Evolutionary conservation across 1,140 invertebrate genomes (phyloP).

Genomic region (Monomorium pharaonis): DNA sequence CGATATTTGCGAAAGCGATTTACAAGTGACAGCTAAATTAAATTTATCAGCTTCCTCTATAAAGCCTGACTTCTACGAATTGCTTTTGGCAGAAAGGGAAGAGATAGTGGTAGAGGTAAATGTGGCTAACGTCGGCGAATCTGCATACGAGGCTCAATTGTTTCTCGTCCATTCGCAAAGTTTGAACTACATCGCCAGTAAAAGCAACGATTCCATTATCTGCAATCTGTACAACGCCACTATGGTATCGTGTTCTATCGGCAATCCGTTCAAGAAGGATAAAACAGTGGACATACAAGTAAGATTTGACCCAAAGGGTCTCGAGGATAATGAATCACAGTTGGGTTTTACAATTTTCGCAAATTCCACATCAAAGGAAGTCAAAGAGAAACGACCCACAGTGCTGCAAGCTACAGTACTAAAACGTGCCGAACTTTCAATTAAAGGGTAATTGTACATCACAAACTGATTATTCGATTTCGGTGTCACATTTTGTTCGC

Average conservation of each 20-base stretch:
- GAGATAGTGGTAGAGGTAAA: slow-evolving; percentile 92
- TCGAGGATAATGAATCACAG: slow-evolving; percentile 89
- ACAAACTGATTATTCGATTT: background rate
- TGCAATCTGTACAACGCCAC: slow-evolving; percentile 91
- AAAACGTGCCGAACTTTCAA: slow-evolving; percentile 92
- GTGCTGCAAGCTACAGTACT: slow-evolving; percentile 89
- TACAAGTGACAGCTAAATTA: slow-evolving; percentile 89
- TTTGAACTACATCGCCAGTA: slow-evolving; percentile 92
- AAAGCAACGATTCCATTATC: slow-evolving; percentile 86
- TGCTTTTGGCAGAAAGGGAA: slow-evolving; percentile 90
- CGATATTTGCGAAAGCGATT: slow-evolving; percentile 94
- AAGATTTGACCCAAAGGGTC: slow-evolving; percentile 91
- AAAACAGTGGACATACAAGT: slow-evolving; percentile 88
- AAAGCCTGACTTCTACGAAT: slow-evolving; percentile 81
- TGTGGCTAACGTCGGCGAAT: slow-evolving; percentile 92
- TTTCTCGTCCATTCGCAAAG: slow-evolving; percentile 92
- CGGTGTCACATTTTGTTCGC: background rate
- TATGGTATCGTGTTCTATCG: slow-evolving; percentile 92
- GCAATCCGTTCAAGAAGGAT: slow-evolving; percentile 94
- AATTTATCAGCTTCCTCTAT: slow-evolving; percentile 85
- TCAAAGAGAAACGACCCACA: slow-evolving; percentile 86
- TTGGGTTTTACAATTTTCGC: slow-evolving; percentile 91
- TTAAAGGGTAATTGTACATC: slow-evolving; percentile 89
- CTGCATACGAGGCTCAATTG: slow-evolving; percentile 95
- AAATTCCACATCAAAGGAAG: slow-evolving; percentile 94